phyloP scores from a whole-genome alignment of 2,113 vertebrate species.

The Tragelaphus buxtoni region DNA sequence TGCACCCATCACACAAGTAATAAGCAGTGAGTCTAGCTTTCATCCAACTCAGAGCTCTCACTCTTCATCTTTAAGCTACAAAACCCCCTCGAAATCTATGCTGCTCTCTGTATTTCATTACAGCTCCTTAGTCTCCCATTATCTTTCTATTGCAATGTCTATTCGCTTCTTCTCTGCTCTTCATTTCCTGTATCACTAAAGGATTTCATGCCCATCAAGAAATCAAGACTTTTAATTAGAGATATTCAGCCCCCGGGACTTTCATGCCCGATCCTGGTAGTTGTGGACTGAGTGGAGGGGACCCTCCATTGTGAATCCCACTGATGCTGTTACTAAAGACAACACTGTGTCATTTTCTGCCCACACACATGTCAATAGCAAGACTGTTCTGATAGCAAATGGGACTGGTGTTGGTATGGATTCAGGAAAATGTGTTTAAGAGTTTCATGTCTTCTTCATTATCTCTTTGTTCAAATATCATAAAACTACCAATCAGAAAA shows the following conservation, averaged over 20 bases:
- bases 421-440: background rate
- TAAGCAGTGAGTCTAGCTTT: background rate
- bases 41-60: background rate
- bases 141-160: background rate
- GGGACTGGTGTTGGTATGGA: background rate
- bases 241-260: background rate
- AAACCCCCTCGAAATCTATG: background rate
- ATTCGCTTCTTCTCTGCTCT: background rate
- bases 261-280: background rate
- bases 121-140: background rate
- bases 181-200: background rate
- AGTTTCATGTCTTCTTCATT: background rate
- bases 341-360: fast-evolving
- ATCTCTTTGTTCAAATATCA: background rate
- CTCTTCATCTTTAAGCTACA: background rate
- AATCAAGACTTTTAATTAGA: background rate
- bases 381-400: background rate
- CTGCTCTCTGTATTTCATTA: background rate
- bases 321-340: background rate
- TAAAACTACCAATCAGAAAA: background rate
- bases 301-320: background rate
- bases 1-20: background rate
- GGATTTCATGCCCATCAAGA: background rate
- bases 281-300: background rate
- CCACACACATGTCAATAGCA: no score